Evolutionary conservation across 1,140 invertebrate genomes (phyloP), one percentile per base, ranked within the genome.

Genomic region (Gerris buenoi): DNA sequence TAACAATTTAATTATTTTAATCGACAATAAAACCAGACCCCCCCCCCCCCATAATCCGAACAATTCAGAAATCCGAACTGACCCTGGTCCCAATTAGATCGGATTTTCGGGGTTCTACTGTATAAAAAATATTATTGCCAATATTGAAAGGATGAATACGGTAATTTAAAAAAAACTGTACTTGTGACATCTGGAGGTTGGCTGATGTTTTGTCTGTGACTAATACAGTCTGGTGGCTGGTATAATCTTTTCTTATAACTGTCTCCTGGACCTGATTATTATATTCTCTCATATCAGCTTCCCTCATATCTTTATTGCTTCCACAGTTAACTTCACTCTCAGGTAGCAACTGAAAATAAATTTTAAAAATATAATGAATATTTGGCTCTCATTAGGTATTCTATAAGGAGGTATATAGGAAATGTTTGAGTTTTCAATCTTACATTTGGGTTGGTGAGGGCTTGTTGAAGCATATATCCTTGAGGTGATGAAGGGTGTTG

Each of bases 401-500:
- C n/a, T n/a, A n/a, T n/a, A n/a, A n/a, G n/a, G n/a, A n/a, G n/a
- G n/a, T n/a, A n/a, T n/a, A n/a, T n/a, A n/a, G n/a, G n/a, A n/a
- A n/a, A n/a, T n/a, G n/a, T n/a, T n/a, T n/a, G n/a, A n/a, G n/a
- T n/a, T n/a, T n/a, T n/a, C n/a, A n/a, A n/a, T 5, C 33, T 46
- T 46, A 46, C 33, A 5, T 46, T 18, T 46, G 5, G 33, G 69
- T 68, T 72, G 1, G 75, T 77, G 2, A 79, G 69, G 27, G 76
- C 78, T 65, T 78, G 74, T 65, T 79, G 77, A n/a, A 79, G 69
- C 25, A 79, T 78, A 25, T 75, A 69, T 26, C 67, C 68, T 25
- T 70, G 73, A 62, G 27, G 63, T 60, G 58, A 25, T 67, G 70
- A 22, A 68, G 68, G 63, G 46, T 29, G 15, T 58, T 67, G 70